These are phyloP conservation scores for Bombus superbus DNA, from an alignment of 1,140 invertebrate genomes.

Conservation along the genomic window DNA sequence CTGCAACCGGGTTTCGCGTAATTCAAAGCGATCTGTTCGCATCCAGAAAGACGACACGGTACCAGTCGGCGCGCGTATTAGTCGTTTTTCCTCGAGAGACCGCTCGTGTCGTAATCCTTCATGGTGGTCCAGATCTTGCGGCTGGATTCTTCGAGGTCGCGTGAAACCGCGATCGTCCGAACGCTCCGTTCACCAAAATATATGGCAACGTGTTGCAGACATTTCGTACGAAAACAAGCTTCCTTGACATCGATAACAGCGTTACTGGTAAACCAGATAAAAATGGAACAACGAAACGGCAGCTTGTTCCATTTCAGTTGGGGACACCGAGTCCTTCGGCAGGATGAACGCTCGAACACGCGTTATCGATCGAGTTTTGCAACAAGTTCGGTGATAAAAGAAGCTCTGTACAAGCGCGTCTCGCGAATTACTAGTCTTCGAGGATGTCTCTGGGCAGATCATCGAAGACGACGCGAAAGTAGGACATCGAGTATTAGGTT, in stretches of 20 bases:
- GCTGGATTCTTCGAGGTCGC: slow-evolving; percentile 58
- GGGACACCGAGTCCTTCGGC: not conserved
- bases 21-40: slow-evolving; percentile 33
- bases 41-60: slow-evolving; percentile 13
- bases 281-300: not conserved
- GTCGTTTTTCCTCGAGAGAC: slow-evolving; percentile 46
- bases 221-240: slow-evolving; percentile 36
- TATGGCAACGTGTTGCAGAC: slow-evolving; percentile 10
- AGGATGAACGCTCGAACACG: not conserved
- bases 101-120: slow-evolving; percentile 61
- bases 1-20: not conserved
- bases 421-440: too few relatives aligned
- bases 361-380: not conserved
- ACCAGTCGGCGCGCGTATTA: slow-evolving; percentile 35
- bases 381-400: too few relatives aligned
- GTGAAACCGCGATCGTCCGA: slow-evolving; percentile 51
- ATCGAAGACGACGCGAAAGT: too few relatives aligned
- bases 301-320: not conserved
- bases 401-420: too few relatives aligned
- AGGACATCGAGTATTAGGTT: too few relatives aligned
- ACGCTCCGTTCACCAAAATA: slow-evolving; percentile 52
- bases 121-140: slow-evolving; percentile 65
- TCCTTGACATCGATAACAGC: slow-evolving; percentile 30
- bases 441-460: too few relatives aligned
- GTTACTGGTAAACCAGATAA: not conserved